These are phyloP conservation scores for Natrix natrix DNA, from an alignment of 2,797 vertebrate species.

Conservation along the genomic window DNA sequence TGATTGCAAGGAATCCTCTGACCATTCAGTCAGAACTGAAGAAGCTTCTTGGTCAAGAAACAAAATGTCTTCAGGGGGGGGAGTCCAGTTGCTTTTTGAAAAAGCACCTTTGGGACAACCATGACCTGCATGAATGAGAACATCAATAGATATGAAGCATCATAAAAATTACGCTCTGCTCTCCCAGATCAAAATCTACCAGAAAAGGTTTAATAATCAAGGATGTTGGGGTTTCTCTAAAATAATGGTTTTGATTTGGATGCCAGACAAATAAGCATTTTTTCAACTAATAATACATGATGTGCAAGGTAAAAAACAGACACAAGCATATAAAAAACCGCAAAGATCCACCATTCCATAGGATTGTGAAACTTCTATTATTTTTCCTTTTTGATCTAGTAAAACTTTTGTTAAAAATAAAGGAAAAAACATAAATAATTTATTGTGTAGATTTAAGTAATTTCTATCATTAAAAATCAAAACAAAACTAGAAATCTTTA, in stretches of 20 bases:
- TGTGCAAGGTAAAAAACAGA: neutral
- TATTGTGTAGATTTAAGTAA: neutral
- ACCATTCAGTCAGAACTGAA: neutral
- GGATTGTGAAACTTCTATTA: neutral
- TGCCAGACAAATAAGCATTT: neutral
- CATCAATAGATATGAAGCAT: neutral
- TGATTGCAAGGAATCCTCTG: neutral
- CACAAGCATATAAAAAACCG: neutral
- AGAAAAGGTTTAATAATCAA: neutral
- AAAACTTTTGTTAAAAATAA: neutral
- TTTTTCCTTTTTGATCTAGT: neutral
- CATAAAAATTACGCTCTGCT: neutral
- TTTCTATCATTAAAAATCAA: neutral
- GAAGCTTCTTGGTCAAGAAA: neutral
- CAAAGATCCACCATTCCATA: neutral
- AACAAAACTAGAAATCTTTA: neutral
- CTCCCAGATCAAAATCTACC: neutral
- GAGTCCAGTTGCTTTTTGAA: neutral
- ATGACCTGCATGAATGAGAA: neutral
- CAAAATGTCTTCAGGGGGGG: neutral
- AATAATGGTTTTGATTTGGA: neutral
- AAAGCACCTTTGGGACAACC: neutral
- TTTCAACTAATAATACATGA: neutral
- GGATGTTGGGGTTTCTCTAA: neutral
- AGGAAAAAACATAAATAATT: neutral